phyloP scores from a whole-genome alignment of 2,113 vertebrate genomes.

The Pomatostomus ruficeps region DNA sequence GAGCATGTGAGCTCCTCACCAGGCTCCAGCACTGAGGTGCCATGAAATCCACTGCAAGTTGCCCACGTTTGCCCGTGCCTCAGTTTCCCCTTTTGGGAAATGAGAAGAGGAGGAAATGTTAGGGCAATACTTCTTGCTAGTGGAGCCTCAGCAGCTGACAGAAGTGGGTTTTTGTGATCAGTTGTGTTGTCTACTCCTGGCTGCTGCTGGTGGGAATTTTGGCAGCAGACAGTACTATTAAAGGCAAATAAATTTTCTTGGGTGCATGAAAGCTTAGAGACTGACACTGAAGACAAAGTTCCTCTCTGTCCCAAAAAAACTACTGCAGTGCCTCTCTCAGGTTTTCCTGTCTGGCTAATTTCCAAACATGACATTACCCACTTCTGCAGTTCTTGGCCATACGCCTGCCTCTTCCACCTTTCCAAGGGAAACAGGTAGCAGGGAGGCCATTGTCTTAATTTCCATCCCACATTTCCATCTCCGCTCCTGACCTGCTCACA shows the following conservation, averaged over 20 bases:
- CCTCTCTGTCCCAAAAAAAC: neutral
- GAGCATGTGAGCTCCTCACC: rapidly evolving
- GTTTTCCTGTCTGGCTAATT: neutral
- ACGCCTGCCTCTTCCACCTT: neutral
- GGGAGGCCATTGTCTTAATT: neutral
- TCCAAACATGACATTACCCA: neutral
- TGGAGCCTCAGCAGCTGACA: neutral
- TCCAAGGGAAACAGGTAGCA: neutral
- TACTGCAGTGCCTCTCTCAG: neutral
- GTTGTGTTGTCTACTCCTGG: neutral
- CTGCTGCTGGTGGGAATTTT: neutral
- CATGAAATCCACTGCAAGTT: neutral
- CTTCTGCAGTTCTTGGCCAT: neutral
- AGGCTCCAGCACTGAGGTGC: neutral
- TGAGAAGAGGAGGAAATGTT: neutral
- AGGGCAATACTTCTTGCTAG: neutral
- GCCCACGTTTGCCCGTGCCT: rapidly evolving
- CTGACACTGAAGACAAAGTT: neutral
- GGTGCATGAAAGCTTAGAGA: neutral
- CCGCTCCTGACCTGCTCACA: neutral
- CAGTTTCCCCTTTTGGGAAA: neutral
- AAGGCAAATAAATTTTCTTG: neutral
- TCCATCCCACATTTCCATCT: neutral
- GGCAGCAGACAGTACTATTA: neutral
- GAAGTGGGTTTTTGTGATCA: neutral